A percentile compares a stretch with the other conserved stretches of the same genome.
These are phyloP conservation scores for Exocentrus adspersus DNA, from an alignment of 2,888 invertebrate genomes.

Conservation along the genomic window DNA sequence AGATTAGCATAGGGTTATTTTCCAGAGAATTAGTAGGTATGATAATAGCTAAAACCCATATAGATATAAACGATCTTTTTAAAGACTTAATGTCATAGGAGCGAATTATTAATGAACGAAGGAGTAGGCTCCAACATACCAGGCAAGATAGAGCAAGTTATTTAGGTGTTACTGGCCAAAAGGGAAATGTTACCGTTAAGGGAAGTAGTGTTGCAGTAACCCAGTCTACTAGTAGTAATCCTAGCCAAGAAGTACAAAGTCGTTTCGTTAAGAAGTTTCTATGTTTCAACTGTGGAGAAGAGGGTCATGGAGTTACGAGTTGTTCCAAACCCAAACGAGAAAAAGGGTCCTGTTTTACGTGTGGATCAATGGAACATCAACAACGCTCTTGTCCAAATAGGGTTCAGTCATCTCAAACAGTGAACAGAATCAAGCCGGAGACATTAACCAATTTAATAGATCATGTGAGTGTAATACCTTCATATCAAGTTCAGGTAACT, in stretches of 20 bases:
- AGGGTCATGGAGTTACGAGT: conserved; percentile 1
- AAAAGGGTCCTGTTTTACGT: conserved; percentile 9
- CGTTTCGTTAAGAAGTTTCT: too few species aligned
- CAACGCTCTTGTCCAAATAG: background rate
- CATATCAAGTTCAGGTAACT: too few species aligned
- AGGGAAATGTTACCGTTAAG: background rate
- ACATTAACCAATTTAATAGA: too few species aligned
- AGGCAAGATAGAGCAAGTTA: background rate
- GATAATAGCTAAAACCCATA: background rate
- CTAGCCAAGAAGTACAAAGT: too few species aligned
- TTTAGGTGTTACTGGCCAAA: background rate
- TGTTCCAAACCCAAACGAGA: conserved; percentile 6
- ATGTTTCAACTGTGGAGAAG: conserved; percentile 10
- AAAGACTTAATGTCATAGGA: background rate
- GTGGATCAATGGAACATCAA: conserved; percentile 8
- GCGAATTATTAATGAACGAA: background rate
- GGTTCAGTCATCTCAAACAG: too few species aligned
- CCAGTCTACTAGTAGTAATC: too few species aligned
- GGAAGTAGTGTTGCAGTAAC: background rate
- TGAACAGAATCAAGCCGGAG: too few species aligned
- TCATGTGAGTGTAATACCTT: too few species aligned
- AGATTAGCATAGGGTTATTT: conserved; percentile 3
- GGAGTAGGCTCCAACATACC: background rate
- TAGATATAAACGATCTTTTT: conserved; percentile 8
- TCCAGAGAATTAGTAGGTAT: conserved; percentile 6